Percentiles rank a stretch among this genome's conserved stretches.
Conservation (phyloP, 2,113 vertebrate genomes). For the Jacana jacana region DNA sequence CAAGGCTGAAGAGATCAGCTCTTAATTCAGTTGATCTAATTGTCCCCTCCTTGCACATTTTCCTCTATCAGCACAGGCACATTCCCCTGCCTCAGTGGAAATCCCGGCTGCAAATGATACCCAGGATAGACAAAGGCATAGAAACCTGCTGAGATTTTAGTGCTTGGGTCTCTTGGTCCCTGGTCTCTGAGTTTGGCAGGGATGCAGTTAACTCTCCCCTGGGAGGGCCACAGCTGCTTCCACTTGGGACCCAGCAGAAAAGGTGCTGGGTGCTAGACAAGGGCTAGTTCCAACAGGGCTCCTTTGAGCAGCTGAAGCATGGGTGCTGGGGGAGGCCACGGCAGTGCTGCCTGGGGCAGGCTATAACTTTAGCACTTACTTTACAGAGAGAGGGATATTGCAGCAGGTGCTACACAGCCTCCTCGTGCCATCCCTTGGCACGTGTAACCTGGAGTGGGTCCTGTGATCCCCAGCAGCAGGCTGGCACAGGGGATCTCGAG, state of each 20-base stretch:
- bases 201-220: not conserved
- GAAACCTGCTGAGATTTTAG: not conserved
- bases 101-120: not conserved
- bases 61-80: not conserved
- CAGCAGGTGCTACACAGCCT: not conserved
- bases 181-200: not conserved
- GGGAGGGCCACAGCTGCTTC: not conserved
- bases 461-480: not conserved
- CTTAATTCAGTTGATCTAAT: constrained; percentile 18
- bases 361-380: not conserved
- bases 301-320: accelerated
- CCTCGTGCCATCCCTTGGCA: not conserved
- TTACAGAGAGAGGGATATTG: not conserved
- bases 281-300: not conserved
- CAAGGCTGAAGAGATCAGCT: constrained; percentile 48
- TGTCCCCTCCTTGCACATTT: not conserved
- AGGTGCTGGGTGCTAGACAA: not conserved
- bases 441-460: not conserved
- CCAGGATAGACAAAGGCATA: not conserved
- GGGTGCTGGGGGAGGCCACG: not conserved
- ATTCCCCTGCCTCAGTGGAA: not conserved
- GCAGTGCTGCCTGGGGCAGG: not conserved
- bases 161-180: not conserved
- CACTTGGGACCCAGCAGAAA: not conserved
- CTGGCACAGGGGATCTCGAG: accelerated